These are phyloP conservation scores for Cecidostiba fungosa DNA, from an alignment of 2,888 invertebrate species.

Conservation along the genomic window DNA sequence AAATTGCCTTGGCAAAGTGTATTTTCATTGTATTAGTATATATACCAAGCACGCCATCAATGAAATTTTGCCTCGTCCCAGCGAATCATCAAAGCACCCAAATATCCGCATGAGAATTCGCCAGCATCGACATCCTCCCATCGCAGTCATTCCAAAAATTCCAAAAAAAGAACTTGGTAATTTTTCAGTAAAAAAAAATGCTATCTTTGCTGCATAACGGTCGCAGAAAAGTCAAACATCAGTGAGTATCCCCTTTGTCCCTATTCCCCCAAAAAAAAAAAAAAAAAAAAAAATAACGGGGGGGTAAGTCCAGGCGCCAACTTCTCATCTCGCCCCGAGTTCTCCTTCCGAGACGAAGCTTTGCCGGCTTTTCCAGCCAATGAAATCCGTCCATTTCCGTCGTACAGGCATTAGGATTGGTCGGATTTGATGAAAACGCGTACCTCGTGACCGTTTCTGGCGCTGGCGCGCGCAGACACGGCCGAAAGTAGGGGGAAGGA, in stretches of 20 bases:
- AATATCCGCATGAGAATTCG: not conserved
- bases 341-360: slow-evolving; percentile 27
- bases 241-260: not conserved
- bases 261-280: not conserved
- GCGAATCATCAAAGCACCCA: not conserved
- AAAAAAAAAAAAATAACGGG: not conserved
- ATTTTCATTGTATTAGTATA: too few relatives aligned
- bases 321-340: not conserved
- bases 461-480: slow-evolving; percentile 24
- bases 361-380: slow-evolving; percentile 57
- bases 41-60: too few relatives aligned
- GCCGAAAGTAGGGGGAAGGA: not conserved
- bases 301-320: not conserved
- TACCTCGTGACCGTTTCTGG: slow-evolving; percentile 24
- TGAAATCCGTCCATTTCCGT: not conserved
- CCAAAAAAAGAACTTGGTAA: not conserved
- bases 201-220: not conserved
- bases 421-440: not conserved
- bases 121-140: not conserved
- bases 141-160: not conserved
- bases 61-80: not conserved
- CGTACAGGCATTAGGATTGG: slow-evolving; percentile 9
- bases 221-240: not conserved
- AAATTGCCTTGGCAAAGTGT: too few relatives aligned
- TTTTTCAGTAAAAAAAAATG: not conserved